These are phyloP conservation scores for Drosophila pullipes DNA, from an alignment of 2,888 invertebrate species.

Conservation along the genomic window DNA sequence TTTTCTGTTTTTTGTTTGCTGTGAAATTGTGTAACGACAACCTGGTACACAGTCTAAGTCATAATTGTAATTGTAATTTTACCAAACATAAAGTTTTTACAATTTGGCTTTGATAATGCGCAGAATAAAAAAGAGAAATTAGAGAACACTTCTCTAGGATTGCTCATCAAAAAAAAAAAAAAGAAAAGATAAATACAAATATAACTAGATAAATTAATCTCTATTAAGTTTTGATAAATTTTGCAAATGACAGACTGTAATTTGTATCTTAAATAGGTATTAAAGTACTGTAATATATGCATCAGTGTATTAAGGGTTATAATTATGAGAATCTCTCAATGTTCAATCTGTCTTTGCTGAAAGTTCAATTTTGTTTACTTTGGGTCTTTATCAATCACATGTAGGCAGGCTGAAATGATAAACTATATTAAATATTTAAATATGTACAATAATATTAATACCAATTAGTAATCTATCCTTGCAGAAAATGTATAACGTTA, in stretches of 20 bases:
- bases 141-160: not conserved
- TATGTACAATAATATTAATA: too few relatives aligned
- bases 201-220: not conserved
- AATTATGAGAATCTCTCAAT: not conserved
- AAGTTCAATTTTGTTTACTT: not conserved
- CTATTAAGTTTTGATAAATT: not conserved
- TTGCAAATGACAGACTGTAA: not conserved
- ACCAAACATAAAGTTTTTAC: conserved; percentile 7
- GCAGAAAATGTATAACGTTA: too few relatives aligned
- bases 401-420: too few relatives aligned
- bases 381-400: not conserved
- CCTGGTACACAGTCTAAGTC: conserved; percentile 5
- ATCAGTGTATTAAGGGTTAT: too few relatives aligned
- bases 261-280: not conserved
- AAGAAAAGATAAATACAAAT: not conserved
- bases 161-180: too few relatives aligned
- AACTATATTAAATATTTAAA: not conserved
- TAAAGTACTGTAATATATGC: too few relatives aligned
- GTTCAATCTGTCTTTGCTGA: not conserved
- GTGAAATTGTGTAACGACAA: conserved; percentile 36
- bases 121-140: not conserved
- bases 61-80: conserved; percentile 24
- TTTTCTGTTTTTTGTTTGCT: conserved; percentile 6
- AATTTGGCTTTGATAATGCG: not conserved
- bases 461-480: too few relatives aligned